phyloP scores from a whole-genome alignment of 2,797 vertebrate species.

The Pipistrellus nathusii region DNA sequence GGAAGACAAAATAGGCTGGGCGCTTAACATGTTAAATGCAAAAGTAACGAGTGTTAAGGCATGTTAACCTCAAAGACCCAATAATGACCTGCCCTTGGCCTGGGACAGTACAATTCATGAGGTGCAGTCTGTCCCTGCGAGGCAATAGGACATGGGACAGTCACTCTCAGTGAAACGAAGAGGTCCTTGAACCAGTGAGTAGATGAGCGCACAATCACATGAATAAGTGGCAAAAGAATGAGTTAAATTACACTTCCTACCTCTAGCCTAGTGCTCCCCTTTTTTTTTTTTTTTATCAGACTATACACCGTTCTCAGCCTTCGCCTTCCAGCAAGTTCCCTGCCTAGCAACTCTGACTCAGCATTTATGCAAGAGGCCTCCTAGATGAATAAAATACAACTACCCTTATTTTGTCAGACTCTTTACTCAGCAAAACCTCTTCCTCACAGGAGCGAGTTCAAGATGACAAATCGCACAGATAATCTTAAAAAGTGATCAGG shows the following conservation, averaged over 20 bases:
- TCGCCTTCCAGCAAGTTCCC: background rate
- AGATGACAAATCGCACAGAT: background rate
- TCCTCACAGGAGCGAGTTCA: conserved; percentile 24
- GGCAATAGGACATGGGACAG: background rate
- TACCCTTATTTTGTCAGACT: background rate
- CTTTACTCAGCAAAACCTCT: background rate
- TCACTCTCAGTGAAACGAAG: background rate
- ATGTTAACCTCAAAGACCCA: background rate
- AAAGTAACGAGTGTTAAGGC: background rate
- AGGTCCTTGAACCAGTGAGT: background rate
- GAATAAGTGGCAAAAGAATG: background rate
- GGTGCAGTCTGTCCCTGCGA: background rate
- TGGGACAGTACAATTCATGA: background rate
- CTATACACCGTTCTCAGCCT: background rate
- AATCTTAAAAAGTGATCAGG: background rate
- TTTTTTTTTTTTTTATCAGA: background rate
- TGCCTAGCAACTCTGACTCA: background rate
- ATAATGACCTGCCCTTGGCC: background rate
- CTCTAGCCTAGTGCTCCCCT: background rate
- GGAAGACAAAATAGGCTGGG: no score
- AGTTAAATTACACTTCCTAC: background rate
- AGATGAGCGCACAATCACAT: background rate
- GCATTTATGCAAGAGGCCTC: background rate
- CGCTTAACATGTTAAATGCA: background rate
- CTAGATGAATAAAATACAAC: conserved; percentile 1